Conservation (phyloP, 2,888 invertebrate genomes). For the Alviniconcha strummeri region DNA sequence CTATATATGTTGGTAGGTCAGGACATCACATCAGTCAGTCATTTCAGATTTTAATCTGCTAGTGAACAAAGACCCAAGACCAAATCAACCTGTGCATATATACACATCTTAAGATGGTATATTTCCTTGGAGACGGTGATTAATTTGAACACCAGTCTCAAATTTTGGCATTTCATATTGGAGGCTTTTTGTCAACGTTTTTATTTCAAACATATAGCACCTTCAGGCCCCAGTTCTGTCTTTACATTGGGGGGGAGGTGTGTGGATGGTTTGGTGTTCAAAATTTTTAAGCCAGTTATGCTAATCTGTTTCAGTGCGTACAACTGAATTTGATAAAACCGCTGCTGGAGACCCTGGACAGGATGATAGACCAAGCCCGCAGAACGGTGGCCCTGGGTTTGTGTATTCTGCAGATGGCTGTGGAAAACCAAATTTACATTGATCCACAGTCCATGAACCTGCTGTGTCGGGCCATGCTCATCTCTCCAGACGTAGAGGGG, state of each 20-base stretch:
- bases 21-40: no score
- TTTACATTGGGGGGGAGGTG: no score
- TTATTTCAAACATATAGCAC: background rate
- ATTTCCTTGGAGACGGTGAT: background rate
- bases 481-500: background rate
- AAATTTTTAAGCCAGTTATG: no score
- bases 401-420: background rate
- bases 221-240: no score
- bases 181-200: background rate
- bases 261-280: no score
- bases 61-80: no score
- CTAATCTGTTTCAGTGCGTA: constrained; percentile 1
- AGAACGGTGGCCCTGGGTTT: background rate
- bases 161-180: background rate
- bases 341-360: background rate
- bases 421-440: background rate
- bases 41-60: no score
- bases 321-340: background rate
- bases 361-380: background rate
- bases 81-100: no score
- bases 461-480: constrained; percentile 12
- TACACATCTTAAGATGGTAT: no score
- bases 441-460: background rate
- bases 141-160: no score
- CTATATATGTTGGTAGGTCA: no score